Evolutionary conservation across 2,888 invertebrate species (phyloP).

Genomic region (Papilio gigon): DNA sequence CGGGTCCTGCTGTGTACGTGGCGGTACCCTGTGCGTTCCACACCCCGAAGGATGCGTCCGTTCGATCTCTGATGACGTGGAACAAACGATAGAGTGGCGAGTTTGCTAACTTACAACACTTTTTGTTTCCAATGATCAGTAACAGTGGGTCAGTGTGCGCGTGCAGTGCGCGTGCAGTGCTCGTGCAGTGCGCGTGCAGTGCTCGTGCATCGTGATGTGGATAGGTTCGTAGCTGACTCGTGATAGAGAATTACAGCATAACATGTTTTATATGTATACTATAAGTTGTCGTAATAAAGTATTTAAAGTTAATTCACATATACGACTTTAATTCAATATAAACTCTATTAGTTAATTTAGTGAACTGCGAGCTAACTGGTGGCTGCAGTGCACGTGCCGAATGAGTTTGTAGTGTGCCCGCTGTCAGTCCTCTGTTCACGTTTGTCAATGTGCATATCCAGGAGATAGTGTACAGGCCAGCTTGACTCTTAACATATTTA

Average conservation of each 20-base stretch:
- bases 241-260: slow-evolving; percentile 80
- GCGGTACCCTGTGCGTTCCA: slow-evolving; percentile 57
- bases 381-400: slow-evolving; percentile 11
- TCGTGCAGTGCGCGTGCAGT: too few relatives aligned
- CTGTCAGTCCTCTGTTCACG: slow-evolving; percentile 17
- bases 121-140: slow-evolving; percentile 71
- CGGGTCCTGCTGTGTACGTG: slow-evolving; percentile 51
- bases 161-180: too few relatives aligned
- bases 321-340: slow-evolving; percentile 72
- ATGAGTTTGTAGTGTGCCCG: slow-evolving; percentile 51
- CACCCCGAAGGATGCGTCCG: slow-evolving; percentile 59
- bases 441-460: slow-evolving; percentile 22
- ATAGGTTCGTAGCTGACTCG: slow-evolving; percentile 79
- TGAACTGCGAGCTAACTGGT: slow-evolving; percentile 50
- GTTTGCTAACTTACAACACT: slow-evolving; percentile 72
- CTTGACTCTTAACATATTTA: background rate
- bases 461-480: background rate
- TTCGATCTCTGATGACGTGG: slow-evolving; percentile 75
- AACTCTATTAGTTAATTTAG: slow-evolving; percentile 50
- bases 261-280: slow-evolving; percentile 82
- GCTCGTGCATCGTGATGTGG: slow-evolving; percentile 80
- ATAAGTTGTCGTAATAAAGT: slow-evolving; percentile 83
- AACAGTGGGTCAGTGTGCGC: slow-evolving; percentile 64
- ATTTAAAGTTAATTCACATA: slow-evolving; percentile 80
- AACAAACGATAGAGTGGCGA: slow-evolving; percentile 81